A percentile compares a stretch with the other conserved stretches of the same genome.
Conservation (phyloP, 2,888 invertebrate species). For the Diadegma fenestrale region DNA sequence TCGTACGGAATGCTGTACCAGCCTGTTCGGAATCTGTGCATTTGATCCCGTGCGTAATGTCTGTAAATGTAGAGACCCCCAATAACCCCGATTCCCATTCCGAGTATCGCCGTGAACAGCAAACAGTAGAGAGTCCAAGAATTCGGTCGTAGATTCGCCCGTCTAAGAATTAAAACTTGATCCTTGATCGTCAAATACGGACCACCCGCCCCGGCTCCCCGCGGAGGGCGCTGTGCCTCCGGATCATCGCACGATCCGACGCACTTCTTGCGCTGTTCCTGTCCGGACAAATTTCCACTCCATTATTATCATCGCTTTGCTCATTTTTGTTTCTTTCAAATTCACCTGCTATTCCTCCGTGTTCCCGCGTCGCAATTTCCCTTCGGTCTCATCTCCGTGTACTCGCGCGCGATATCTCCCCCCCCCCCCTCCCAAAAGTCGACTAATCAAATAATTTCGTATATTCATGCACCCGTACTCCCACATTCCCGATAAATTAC, state of each 20-base stretch:
- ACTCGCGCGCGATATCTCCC: neutral
- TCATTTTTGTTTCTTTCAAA: neutral
- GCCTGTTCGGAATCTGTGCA: slow-evolving; percentile 88
- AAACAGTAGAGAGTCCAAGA: slow-evolving; percentile 89
- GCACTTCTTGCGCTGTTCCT: neutral
- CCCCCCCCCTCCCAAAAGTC: neutral
- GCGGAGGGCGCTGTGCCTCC: slow-evolving; percentile 83
- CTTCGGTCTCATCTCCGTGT: neutral
- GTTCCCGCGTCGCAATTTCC: neutral
- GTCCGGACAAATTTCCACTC: neutral
- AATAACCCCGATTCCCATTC: slow-evolving; percentile 89
- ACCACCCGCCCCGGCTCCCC: slow-evolving; percentile 74
- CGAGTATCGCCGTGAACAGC: slow-evolving; percentile 89
- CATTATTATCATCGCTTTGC: neutral
- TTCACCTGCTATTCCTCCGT: slow-evolving; percentile 77
- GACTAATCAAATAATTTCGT: neutral
- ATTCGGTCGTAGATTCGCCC: slow-evolving; percentile 86
- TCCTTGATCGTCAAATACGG: slow-evolving; percentile 80
- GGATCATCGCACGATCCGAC: slow-evolving; percentile 81
- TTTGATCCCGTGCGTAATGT: slow-evolving; percentile 88
- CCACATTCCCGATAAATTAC: neutral
- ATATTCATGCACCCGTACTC: neutral
- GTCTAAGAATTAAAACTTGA: slow-evolving; percentile 80
- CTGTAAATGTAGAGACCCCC: slow-evolving; percentile 92
- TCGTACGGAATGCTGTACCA: slow-evolving; percentile 90